Evolutionary conservation across 1,140 invertebrate genomes (phyloP), one percentile per base, ranked within the genome.

Genomic region (Cataglyphis hispanica): DNA sequence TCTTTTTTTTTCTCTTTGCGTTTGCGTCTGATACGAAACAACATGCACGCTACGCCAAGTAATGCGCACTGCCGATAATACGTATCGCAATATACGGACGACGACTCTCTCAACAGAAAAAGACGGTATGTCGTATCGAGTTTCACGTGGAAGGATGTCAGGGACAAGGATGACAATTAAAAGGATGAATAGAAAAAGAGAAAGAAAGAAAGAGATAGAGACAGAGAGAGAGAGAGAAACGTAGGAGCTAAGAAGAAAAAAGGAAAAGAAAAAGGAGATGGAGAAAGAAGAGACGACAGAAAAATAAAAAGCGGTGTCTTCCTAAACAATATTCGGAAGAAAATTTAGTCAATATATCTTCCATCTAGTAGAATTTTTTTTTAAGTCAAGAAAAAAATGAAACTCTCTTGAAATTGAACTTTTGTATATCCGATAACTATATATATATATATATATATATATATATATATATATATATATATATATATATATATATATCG

Each of bases 11-110:
- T 27, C 7, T 13, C 43, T 34, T 75, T 63, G 53, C 43, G 16
- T 83, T 74, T 74, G 61, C 43, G n/a, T 83, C n/a, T 83, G 72
- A 61, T 43, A 63, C 43, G 69, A 10, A 84, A 84, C 46, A 89
- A 89, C 88, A 89, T 89, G 88, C 88, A 89, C 87, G 84, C 84
- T 88, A 88, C 25, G 70, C 56, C 76, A 76, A 70, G 87, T 83
- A 61, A 78, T 76, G 53, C 87, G 86, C 80, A 76, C 80, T 87
- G 78, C 78, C 87, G 86, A 50, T 72, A 72, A 43, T 58, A 58
- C 19, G 46, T 80, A 56, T 81, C 64, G 67, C 67, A 83, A 53
- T 50, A 50, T 50, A 50, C 50, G 56, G 27, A 56, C 22, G 56
- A 63, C 40, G 87, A 76, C 58, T 84, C 72, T 84, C 81, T 84